These are phyloP conservation scores for Albula glossodonta DNA, from an alignment of 2,113 vertebrate genomes.

Conservation along the genomic window DNA sequence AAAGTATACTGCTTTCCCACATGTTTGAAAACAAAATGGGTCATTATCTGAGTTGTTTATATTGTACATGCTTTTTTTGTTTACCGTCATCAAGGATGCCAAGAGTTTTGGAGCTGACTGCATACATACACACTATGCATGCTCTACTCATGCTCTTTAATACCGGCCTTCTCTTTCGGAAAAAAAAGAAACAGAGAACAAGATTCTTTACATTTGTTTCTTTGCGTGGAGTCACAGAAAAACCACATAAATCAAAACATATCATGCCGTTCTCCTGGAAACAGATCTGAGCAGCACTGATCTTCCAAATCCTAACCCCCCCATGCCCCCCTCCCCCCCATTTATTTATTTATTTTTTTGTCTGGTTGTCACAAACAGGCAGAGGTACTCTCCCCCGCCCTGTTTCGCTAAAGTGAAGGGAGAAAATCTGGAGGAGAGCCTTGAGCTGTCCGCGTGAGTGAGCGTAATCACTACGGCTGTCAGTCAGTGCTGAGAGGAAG, in stretches of 20 bases:
- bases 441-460: background rate
- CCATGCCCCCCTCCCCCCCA: no score
- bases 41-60: no score
- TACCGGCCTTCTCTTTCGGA: background rate
- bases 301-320: background rate
- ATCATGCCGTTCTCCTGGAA: background rate
- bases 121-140: background rate
- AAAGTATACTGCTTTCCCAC: no score
- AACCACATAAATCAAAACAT: no score
- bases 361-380: background rate
- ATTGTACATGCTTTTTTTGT: no score
- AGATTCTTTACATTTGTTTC: conserved; percentile 28
- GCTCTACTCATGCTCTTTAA: background rate
- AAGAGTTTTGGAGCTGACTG: no score
- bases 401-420: background rate
- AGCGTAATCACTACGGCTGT: conserved; percentile 6
- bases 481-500: background rate
- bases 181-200: background rate
- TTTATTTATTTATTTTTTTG: background rate
- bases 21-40: no score
- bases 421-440: background rate
- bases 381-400: background rate
- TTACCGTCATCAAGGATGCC: no score
- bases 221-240: conserved; percentile 11
- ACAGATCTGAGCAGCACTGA: background rate